phyloP scores from a whole-genome alignment of 2,888 invertebrate genomes.

The Brachypalpus laphriformis region DNA sequence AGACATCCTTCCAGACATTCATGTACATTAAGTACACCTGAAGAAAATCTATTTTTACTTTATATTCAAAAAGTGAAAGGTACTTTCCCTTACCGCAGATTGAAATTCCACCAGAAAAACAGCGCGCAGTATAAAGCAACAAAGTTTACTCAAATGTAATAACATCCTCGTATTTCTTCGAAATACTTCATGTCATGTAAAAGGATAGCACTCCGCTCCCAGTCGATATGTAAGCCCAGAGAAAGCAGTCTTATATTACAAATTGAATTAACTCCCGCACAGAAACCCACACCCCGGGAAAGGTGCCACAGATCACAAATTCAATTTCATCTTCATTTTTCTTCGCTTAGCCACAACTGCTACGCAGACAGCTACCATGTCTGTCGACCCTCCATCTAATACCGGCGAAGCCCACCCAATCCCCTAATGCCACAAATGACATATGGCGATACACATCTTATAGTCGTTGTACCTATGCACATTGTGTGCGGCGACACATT shows the following conservation, averaged over 20 bases:
- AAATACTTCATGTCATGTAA: constrained; percentile 18
- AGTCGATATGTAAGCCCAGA: not conserved
- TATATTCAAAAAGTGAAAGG: not conserved
- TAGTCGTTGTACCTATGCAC: not conserved
- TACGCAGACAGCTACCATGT: not conserved
- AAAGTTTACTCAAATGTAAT: constrained; percentile 14
- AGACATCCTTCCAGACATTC: constrained; percentile 1
- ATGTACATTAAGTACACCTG: not conserved
- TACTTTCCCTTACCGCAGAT: not conserved
- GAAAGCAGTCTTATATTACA: constrained; percentile 50
- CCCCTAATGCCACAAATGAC: constrained; percentile 22
- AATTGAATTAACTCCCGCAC: constrained; percentile 35
- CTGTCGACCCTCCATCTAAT: too few relatives aligned
- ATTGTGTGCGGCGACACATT: constrained; percentile 29
- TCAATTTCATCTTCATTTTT: constrained; percentile 49
- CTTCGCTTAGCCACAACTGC: constrained; percentile 44
- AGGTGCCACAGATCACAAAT: constrained; percentile 52
- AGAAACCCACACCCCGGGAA: not conserved
- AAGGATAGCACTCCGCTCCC: constrained; percentile 1
- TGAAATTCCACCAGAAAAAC: not conserved
- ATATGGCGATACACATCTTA: constrained; percentile 37
- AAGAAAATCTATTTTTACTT: not conserved
- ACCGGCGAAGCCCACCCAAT: constrained; percentile 5
- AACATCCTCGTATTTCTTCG: constrained; percentile 21
- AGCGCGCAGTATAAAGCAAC: not conserved